A percentile compares a stretch with the other conserved stretches of the same genome.
These are phyloP conservation scores for Aphis craccivora DNA, from an alignment of 1,140 invertebrate genomes.

Conservation along the genomic window DNA sequence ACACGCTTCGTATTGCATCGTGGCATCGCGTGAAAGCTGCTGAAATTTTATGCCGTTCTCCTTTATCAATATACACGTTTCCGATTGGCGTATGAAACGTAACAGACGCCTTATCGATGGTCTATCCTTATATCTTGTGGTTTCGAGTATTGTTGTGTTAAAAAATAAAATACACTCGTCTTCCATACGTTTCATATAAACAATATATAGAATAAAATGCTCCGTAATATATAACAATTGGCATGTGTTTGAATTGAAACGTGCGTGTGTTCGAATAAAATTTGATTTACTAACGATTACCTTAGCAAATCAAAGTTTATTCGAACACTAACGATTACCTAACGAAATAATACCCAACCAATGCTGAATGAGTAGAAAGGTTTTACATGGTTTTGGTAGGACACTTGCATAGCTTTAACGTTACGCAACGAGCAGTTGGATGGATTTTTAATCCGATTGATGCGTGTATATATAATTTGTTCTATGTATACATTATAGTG, in stretches of 20 bases:
- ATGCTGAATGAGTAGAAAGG: neutral
- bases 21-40: neutral
- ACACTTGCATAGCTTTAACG: constrained; percentile 24
- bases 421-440: constrained; percentile 50
- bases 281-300: neutral
- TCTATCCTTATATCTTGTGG: no score
- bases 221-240: neutral
- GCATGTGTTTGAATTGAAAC: neutral
- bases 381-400: neutral
- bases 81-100: neutral
- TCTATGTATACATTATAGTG: neutral
- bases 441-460: constrained; percentile 53
- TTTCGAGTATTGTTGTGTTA: no score
- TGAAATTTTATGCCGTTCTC: neutral
- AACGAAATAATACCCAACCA: constrained; percentile 44
- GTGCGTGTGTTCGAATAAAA: neutral
- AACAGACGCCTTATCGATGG: neutral
- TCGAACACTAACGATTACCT: neutral
- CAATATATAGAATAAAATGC: neutral
- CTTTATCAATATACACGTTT: neutral
- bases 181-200: neutral
- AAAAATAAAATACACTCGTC: neutral
- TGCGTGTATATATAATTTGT: neutral
- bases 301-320: neutral
- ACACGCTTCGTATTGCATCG: neutral